Conservation (phyloP, 1,140 invertebrate genomes). For the Diorhabda elongata region DNA sequence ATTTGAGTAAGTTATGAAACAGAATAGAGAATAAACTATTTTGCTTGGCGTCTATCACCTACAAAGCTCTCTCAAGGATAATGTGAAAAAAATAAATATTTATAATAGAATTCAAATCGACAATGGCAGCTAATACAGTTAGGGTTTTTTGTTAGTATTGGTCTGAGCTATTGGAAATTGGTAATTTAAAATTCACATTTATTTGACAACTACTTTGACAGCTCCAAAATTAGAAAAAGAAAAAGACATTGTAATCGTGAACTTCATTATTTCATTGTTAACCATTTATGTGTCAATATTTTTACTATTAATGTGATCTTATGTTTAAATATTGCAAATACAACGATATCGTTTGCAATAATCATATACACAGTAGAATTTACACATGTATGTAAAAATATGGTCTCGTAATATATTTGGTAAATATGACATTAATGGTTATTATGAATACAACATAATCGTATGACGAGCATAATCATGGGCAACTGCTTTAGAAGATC, state of each 20-base stretch:
- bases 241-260: neutral
- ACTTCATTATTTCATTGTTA: conserved; percentile 9
- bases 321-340: neutral
- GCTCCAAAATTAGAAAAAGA: conserved; percentile 11
- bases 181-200: too few species aligned
- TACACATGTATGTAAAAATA: conserved; percentile 7
- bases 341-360: conserved; percentile 8
- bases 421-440: conserved; percentile 9
- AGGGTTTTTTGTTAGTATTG: too few species aligned
- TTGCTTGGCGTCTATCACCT: too few species aligned
- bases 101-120: too few species aligned
- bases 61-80: too few species aligned
- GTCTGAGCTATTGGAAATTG: too few species aligned
- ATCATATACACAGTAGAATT: neutral
- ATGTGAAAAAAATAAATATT: too few species aligned
- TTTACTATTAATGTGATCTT: conserved; percentile 14
- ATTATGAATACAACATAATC: conserved; percentile 27
- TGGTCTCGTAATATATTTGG: conserved; percentile 13
- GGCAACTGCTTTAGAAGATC: conserved; percentile 61
- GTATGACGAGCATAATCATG: conserved; percentile 48
- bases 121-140: too few species aligned
- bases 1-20: too few species aligned
- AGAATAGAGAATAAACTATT: too few species aligned
- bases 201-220: neutral
- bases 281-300: conserved; percentile 15